Evolutionary conservation across 2,797 vertebrate species (phyloP), one percentile per base, ranked within the genome.

Genomic region (Crocidura indochinensis): DNA sequence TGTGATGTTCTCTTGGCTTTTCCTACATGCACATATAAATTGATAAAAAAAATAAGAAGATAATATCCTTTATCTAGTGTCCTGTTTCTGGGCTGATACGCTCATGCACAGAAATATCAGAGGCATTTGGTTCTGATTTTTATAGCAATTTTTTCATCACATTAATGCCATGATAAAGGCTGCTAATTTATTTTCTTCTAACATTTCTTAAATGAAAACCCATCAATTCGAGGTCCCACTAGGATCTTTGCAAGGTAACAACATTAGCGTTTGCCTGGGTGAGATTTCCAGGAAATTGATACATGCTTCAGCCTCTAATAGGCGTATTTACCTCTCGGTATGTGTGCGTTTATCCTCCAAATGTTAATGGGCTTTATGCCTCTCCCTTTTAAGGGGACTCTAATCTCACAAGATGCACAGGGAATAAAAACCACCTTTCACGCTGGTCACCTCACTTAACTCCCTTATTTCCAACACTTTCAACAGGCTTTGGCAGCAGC

Each of bases 201-300:
- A 80, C 69, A 19, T 83, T 90, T 90, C 74, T 89, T 92, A 92
- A 91, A 94, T 94, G 3, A 82, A 96, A 96, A 94, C 65, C 53
- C 11, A 82, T 93, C 86, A 8, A 5, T 94, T 95, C 85, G n/a
- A 79, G 20, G 15, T 75, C 53, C 67, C 69, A 26, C 38, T 78
- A 78, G 82, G 56, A 19, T 3, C 2, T 83, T 87, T 76, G 14
- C 14, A 26, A 56, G 17, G 65, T 93, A 74, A 94, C 31, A 51
- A 24, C 9, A 47, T 60, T 90, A 71, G 20, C 2, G 26, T 27
- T 79, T 91, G 78, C 85, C 56, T 26, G 62, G 53, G 8, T 87
- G 49, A 94, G 83, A 69, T 2, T 93, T 10, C 12, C 31, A 84
- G 1, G 91, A 67, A 91, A 79, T 2, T 65, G 85, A 83, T 90